Evolutionary conservation across 2,113 vertebrate genomes (phyloP).

Genomic region (Triplophysa siluroides): DNA sequence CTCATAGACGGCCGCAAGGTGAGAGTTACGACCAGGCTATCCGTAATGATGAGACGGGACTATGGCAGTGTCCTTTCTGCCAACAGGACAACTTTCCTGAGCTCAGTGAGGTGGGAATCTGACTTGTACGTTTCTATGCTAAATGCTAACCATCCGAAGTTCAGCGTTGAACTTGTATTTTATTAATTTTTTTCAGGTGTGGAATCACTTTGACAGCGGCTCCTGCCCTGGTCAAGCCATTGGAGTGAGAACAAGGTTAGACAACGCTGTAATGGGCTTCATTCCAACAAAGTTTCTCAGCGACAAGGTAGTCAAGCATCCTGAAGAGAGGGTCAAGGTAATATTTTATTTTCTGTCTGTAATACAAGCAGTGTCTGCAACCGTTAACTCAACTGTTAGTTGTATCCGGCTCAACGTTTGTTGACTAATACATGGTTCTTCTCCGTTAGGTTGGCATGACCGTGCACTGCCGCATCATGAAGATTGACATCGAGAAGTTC

Average conservation of each 20-base stretch:
- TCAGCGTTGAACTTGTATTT: neutral
- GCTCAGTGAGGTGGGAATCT: constrained; percentile 86
- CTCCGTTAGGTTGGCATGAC: constrained; percentile 91
- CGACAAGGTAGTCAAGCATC: constrained; percentile 96
- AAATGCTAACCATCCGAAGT: neutral
- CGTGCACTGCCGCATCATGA: constrained; percentile 98
- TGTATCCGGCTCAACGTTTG: too few species aligned
- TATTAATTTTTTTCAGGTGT: constrained; percentile 82
- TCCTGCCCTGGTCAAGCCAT: constrained; percentile 98
- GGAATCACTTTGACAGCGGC: constrained; percentile 99
- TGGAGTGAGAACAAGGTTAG: constrained; percentile 90
- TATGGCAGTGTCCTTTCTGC: constrained; percentile 99
- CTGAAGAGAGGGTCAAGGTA: constrained; percentile 97
- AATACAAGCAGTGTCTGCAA: too few species aligned
- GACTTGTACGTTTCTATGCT: neutral
- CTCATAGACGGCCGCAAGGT: constrained; percentile 93
- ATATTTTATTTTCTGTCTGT: neutral
- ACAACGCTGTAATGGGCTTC: constrained; percentile 96
- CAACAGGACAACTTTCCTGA: constrained; percentile 99
- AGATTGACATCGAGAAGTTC: constrained; percentile 98
- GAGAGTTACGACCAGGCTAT: constrained; percentile 99
- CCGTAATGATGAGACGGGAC: constrained; percentile 89
- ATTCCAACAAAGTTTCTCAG: constrained; percentile 98
- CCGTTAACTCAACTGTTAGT: too few species aligned
- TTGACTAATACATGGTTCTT: neutral